Percentiles rank a stretch among this genome's conserved stretches.
Evolutionary conservation across 2,797 vertebrate species (phyloP).

Genomic region (Alfaro cultratus): DNA sequence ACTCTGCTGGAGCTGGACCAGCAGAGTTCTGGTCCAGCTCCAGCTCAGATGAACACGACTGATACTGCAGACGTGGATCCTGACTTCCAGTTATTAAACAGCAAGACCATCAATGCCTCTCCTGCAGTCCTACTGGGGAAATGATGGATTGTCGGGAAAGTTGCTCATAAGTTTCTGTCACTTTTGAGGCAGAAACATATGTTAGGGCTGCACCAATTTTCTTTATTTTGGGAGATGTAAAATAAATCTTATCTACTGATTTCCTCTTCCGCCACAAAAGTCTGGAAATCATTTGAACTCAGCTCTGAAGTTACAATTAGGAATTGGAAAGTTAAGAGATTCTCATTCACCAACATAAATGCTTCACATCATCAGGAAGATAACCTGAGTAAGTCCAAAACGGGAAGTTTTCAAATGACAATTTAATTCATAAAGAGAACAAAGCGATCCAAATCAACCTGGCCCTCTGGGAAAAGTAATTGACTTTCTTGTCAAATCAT

Average conservation of each 20-base stretch:
- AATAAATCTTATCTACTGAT: too few species aligned
- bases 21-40: slow-evolving; percentile 35
- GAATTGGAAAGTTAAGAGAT: background rate
- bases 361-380: background rate
- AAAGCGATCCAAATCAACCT: background rate
- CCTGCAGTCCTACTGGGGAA: slow-evolving; percentile 8
- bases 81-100: slow-evolving; percentile 18
- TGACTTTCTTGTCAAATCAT: background rate
- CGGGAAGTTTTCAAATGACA: background rate
- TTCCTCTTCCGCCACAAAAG: too few species aligned
- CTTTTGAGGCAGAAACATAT: slow-evolving; percentile 4
- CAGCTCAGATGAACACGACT: slow-evolving; percentile 26
- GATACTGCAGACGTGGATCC: slow-evolving; percentile 14
- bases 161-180: slow-evolving; percentile 14
- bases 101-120: slow-evolving; percentile 23
- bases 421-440: background rate
- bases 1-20: too few species aligned
- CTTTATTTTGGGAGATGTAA: too few species aligned
- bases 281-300: background rate
- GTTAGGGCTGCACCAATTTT: too few species aligned
- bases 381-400: background rate
- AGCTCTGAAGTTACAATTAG: background rate
- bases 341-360: background rate
- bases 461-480: background rate
- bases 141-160: slow-evolving; percentile 7